These are phyloP conservation scores for Spilogale gracilis DNA, from an alignment of 2,113 vertebrate species.

Conservation along the genomic window DNA sequence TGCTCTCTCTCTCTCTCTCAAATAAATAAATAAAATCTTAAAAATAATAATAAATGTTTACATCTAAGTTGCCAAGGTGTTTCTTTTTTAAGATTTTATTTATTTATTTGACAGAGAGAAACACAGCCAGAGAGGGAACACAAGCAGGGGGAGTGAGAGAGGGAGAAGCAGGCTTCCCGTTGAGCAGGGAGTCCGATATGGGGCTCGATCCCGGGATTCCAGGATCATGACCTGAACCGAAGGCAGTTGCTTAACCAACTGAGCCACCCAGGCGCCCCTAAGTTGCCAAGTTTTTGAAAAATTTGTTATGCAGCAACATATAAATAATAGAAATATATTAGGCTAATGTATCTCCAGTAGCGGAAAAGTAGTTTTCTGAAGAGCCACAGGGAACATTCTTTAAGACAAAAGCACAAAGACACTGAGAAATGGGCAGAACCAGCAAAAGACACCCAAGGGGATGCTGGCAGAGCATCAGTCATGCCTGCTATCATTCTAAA, in stretches of 20 bases:
- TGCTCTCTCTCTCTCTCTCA: not conserved
- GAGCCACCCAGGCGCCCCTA: not conserved
- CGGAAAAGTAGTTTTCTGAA: slow-evolving; percentile 35
- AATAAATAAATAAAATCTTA: not conserved
- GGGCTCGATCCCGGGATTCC: too few species aligned
- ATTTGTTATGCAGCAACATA: not conserved
- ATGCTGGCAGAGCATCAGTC: not conserved
- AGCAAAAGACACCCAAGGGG: not conserved
- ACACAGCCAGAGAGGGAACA: too few species aligned
- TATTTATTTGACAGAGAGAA: too few species aligned
- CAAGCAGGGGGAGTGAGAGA: too few species aligned
- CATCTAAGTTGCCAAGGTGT: not conserved
- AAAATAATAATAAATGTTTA: not conserved
- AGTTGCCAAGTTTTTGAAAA: slow-evolving; percentile 25
- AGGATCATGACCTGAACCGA: too few species aligned
- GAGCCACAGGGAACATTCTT: not conserved
- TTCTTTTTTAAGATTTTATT: too few species aligned
- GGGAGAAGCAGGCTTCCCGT: too few species aligned
- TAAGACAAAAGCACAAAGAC: not conserved
- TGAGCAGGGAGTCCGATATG: too few species aligned
- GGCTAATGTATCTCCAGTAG: not conserved
- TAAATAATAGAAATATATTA: not conserved
- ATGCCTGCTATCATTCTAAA: not conserved
- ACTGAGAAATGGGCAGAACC: not conserved
- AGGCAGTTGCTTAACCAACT: too few species aligned